Conservation (phyloP, 2,113 vertebrate species). For the Aegypius monachus region DNA sequence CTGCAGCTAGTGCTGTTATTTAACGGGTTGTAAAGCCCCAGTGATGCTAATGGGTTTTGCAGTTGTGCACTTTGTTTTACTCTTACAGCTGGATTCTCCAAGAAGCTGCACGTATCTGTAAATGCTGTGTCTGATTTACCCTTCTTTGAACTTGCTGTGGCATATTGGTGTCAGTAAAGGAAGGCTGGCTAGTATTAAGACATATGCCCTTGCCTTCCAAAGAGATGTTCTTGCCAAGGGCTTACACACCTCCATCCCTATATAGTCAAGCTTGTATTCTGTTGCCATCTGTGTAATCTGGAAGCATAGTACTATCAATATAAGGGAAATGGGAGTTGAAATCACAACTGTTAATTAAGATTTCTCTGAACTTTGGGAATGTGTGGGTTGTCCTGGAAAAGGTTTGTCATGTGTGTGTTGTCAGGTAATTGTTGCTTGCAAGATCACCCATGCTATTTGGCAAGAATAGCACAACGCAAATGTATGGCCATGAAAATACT, state of each 20-base stretch:
- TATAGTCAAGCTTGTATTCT: background rate
- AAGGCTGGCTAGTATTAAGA: background rate
- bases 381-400: background rate
- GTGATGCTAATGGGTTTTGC: constrained; percentile 2
- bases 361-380: background rate
- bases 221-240: background rate
- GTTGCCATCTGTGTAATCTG: background rate
- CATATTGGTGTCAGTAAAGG: background rate
- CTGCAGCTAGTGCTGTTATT: background rate
- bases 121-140: background rate
- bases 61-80: background rate
- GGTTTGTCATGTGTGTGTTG: background rate
- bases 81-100: background rate
- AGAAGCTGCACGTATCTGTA: background rate
- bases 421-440: background rate
- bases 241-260: background rate
- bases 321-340: background rate
- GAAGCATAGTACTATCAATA: background rate
- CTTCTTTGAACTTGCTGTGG: background rate
- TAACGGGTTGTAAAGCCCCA: background rate
- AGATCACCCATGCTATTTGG: background rate
- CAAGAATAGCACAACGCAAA: background rate
- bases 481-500: background rate
- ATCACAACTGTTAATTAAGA: background rate
- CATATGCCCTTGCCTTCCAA: background rate